Evolutionary conservation across 2,113 vertebrate species (phyloP).

Genomic region (Lasiurus borealis): DNA sequence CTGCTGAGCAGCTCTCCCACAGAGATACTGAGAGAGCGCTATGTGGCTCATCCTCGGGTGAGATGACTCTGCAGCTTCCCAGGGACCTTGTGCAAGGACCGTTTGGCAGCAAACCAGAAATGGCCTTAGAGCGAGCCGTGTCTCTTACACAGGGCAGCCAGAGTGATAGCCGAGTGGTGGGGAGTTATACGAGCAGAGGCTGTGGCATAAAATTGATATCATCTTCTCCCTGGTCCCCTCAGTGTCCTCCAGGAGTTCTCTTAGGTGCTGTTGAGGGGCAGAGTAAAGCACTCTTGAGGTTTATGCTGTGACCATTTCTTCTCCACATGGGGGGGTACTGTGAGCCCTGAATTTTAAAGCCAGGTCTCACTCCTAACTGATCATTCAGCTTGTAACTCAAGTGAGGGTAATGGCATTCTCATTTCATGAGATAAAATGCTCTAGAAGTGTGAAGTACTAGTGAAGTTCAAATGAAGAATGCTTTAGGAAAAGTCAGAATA

Average conservation of each 20-base stretch:
- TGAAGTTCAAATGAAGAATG: background rate
- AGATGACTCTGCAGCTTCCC: background rate
- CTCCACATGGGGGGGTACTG: background rate
- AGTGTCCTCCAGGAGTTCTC: background rate
- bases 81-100: background rate
- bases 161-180: background rate
- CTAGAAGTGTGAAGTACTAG: background rate
- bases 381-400: background rate
- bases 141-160: background rate
- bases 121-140: background rate
- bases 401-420: background rate
- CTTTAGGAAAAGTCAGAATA: background rate
- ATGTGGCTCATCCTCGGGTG: background rate
- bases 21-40: background rate
- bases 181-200: background rate
- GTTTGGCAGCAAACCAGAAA: background rate
- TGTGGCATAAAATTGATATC: background rate
- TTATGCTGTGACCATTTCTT: background rate
- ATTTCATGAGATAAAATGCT: background rate
- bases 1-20: background rate
- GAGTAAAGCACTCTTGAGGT: background rate
- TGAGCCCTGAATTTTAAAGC: background rate
- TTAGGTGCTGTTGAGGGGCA: background rate
- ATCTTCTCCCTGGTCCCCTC: background rate
- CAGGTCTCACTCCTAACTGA: fast-evolving